Percentiles rank a stretch among this genome's conserved stretches.
Conservation (phyloP, 2,113 vertebrate genomes). For the Argyrosomus japonicus region DNA sequence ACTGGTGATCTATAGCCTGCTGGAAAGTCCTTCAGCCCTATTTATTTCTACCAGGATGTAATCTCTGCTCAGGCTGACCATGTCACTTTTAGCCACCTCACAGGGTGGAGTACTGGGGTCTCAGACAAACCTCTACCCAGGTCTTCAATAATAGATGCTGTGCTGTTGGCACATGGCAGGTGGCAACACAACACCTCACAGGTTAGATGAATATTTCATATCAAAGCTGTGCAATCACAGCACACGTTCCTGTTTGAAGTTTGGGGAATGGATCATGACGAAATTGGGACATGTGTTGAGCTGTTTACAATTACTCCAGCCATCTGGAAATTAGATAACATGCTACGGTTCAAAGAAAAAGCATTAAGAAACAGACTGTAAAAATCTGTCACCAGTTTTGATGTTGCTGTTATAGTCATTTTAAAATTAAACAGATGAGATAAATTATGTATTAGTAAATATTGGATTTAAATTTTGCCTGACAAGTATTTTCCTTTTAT, state of each 20-base stretch:
- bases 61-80: slow-evolving; percentile 64
- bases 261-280: slow-evolving; percentile 70
- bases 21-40: slow-evolving; percentile 6
- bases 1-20: too few relatives aligned
- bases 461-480: slow-evolving; percentile 38
- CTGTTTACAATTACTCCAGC: slow-evolving; percentile 77
- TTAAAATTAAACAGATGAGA: slow-evolving; percentile 31
- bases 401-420: slow-evolving; percentile 29
- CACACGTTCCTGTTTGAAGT: slow-evolving; percentile 78
- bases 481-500: slow-evolving; percentile 15
- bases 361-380: slow-evolving; percentile 54
- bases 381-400: slow-evolving; percentile 42
- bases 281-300: slow-evolving; percentile 80
- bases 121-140: slow-evolving; percentile 72
- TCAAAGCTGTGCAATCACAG: slow-evolving; percentile 83
- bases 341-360: slow-evolving; percentile 61
- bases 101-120: slow-evolving; percentile 59
- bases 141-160: slow-evolving; percentile 82
- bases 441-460: slow-evolving; percentile 52
- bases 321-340: slow-evolving; percentile 77
- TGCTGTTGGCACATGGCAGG: slow-evolving; percentile 81
- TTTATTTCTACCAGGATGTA: slow-evolving; percentile 56
- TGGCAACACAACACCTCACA: slow-evolving; percentile 84
- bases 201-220: slow-evolving; percentile 85
- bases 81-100: slow-evolving; percentile 59